A percentile compares a stretch with the other conserved stretches of the same genome.
Conservation (phyloP, 2,113 vertebrate species). For the Paratilapia polleni region DNA sequence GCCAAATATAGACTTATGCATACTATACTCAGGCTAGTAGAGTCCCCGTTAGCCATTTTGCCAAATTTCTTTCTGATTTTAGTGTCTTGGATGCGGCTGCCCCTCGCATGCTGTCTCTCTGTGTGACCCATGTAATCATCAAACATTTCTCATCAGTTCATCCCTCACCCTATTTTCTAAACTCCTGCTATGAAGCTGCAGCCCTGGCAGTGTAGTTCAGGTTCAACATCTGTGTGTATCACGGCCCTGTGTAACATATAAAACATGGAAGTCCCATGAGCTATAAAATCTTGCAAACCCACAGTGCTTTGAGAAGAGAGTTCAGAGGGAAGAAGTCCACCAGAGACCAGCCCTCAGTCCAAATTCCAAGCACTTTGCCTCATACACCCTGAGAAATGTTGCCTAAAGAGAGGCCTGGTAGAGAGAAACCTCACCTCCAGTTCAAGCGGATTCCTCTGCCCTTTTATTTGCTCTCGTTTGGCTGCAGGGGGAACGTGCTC, state of each 20-base stretch:
- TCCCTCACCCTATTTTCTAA: conserved; percentile 1
- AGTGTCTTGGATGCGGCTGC: not conserved
- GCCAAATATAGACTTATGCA: not conserved
- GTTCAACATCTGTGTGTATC: conserved; percentile 28
- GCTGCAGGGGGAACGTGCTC: conserved; percentile 78
- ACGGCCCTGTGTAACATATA: conserved; percentile 20
- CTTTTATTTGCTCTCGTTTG: conserved; percentile 82
- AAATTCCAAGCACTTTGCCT: conserved; percentile 55
- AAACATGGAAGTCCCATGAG: conserved; percentile 37
- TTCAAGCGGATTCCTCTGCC: conserved; percentile 79
- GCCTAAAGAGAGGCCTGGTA: conserved; percentile 62
- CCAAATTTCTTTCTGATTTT: not conserved
- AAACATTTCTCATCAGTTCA: conserved; percentile 14
- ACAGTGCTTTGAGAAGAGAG: conserved; percentile 38
- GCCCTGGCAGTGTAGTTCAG: not conserved
- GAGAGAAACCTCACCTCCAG: conserved; percentile 66
- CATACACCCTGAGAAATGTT: conserved; percentile 60
- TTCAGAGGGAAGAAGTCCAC: conserved; percentile 51
- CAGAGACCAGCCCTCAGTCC: conserved; percentile 56
- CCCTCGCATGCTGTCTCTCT: not conserved
- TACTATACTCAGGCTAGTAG: not conserved
- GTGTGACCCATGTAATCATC: not conserved
- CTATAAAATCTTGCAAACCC: conserved; percentile 37
- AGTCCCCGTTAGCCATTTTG: not conserved
- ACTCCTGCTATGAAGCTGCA: not conserved